These are phyloP conservation scores for Pelodytes ibericus DNA, from an alignment of 2,797 vertebrate genomes.

Conservation along the genomic window DNA sequence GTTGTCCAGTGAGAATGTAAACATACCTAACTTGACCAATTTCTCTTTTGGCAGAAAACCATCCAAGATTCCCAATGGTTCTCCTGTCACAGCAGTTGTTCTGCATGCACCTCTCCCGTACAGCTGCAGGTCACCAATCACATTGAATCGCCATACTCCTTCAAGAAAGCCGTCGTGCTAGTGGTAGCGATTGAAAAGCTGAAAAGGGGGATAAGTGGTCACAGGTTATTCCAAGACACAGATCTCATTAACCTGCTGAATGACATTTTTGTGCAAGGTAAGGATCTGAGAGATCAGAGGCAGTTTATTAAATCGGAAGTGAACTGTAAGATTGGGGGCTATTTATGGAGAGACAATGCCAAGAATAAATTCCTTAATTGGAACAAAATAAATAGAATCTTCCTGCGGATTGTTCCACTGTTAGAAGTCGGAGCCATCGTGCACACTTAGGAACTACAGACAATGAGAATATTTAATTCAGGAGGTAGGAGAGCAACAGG, in stretches of 20 bases:
- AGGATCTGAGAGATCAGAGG: neutral
- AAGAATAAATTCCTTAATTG: too few species aligned
- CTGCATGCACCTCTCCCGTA: slow-evolving; percentile 40
- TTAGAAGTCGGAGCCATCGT: too few species aligned
- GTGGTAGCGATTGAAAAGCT: slow-evolving; percentile 60
- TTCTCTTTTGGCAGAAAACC: neutral
- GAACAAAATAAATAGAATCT: too few species aligned
- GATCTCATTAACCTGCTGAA: slow-evolving; percentile 54
- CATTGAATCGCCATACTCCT: slow-evolving; percentile 10
- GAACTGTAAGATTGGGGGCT: too few species aligned
- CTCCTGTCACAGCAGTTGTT: neutral
- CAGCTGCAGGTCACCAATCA: slow-evolving; percentile 51
- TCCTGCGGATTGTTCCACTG: too few species aligned
- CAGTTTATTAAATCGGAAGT: neutral
- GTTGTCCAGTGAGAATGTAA: neutral
- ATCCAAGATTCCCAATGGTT: neutral
- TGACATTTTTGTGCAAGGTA: slow-evolving; percentile 65
- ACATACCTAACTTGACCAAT: neutral
- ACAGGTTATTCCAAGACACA: slow-evolving; percentile 9
- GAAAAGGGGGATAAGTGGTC: neutral
- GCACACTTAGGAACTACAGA: too few species aligned
- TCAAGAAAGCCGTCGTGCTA: slow-evolving; percentile 28
- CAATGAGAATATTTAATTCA: too few species aligned
- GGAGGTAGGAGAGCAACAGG: too few species aligned
- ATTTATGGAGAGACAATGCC: too few species aligned